Conservation (phyloP, 2,797 vertebrate species). For the Gobio occitaniae region DNA sequence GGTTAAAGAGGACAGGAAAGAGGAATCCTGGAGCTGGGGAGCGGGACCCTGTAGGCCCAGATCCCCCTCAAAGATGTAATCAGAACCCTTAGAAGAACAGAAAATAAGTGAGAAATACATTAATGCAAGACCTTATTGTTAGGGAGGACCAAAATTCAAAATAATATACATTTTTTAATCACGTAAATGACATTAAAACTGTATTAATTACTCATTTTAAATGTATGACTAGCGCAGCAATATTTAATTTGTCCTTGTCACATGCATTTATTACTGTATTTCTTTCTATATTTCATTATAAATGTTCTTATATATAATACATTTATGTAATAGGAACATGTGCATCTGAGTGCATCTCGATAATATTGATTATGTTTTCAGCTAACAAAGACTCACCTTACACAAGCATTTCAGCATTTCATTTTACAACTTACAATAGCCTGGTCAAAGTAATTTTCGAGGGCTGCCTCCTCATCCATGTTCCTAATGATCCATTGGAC, state of each 20-base stretch:
- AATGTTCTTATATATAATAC: not conserved
- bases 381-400: not conserved
- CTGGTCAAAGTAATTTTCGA: constrained; percentile 87
- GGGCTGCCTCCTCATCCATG: constrained; percentile 76
- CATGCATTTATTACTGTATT: not conserved
- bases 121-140: not conserved
- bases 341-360: not conserved
- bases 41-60: constrained; percentile 67
- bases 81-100: constrained; percentile 59
- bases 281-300: not conserved
- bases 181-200: not conserved
- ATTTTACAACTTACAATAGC: constrained; percentile 76
- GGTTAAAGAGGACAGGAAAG: constrained; percentile 55
- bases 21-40: constrained; percentile 63
- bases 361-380: not conserved
- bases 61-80: constrained; percentile 74
- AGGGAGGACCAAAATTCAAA: not conserved
- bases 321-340: not conserved
- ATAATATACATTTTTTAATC: not conserved
- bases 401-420: not conserved
- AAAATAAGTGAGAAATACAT: not conserved
- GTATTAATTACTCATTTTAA: not conserved
- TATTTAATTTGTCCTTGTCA: not conserved
- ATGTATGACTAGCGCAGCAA: not conserved
- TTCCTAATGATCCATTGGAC: constrained; percentile 18